A percentile compares a stretch with the other conserved stretches of the same genome.
Evolutionary conservation across 2,888 invertebrate species (phyloP).

Genomic region (Euproctis similis): DNA sequence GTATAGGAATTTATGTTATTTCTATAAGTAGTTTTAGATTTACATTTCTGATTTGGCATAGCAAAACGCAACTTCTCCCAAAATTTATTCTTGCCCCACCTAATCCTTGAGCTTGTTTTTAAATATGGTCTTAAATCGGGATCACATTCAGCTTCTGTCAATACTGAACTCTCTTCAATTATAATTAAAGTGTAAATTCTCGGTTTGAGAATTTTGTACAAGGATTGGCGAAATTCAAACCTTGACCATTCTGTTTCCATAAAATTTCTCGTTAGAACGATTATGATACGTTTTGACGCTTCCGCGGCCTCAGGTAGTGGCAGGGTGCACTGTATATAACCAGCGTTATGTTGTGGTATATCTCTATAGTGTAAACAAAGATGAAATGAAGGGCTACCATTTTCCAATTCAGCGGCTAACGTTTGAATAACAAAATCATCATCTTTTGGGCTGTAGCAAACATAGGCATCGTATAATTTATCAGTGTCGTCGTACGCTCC

Average conservation of each 20-base stretch:
- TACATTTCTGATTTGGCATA: constrained; percentile 83
- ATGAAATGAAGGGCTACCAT: constrained; percentile 85
- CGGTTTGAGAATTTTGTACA: constrained; percentile 90
- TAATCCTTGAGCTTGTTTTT: constrained; percentile 88
- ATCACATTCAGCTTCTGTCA: constrained; percentile 88
- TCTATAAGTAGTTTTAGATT: constrained; percentile 78
- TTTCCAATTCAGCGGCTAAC: constrained; percentile 89
- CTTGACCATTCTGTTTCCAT: constrained; percentile 95
- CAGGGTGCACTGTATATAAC: constrained; percentile 82
- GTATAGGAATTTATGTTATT: constrained; percentile 90
- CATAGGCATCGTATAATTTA: constrained; percentile 94
- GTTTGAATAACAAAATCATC: constrained; percentile 93
- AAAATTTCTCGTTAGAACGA: constrained; percentile 91
- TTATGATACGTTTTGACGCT: constrained; percentile 88
- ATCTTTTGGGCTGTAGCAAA: constrained; percentile 94
- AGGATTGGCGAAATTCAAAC: constrained; percentile 90
- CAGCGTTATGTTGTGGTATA: constrained; percentile 81
- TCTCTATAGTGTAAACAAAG: constrained; percentile 93
- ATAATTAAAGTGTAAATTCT: constrained; percentile 89
- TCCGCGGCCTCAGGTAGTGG: constrained; percentile 91
- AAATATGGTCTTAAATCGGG: constrained; percentile 91
- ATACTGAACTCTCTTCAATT: constrained; percentile 87
- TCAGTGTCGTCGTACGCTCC: constrained; percentile 86
- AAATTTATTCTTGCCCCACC: constrained; percentile 93
- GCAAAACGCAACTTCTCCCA: constrained; percentile 94